Evolutionary conservation across 2,888 invertebrate species (phyloP).

Genomic region (Drosophila demipolita): DNA sequence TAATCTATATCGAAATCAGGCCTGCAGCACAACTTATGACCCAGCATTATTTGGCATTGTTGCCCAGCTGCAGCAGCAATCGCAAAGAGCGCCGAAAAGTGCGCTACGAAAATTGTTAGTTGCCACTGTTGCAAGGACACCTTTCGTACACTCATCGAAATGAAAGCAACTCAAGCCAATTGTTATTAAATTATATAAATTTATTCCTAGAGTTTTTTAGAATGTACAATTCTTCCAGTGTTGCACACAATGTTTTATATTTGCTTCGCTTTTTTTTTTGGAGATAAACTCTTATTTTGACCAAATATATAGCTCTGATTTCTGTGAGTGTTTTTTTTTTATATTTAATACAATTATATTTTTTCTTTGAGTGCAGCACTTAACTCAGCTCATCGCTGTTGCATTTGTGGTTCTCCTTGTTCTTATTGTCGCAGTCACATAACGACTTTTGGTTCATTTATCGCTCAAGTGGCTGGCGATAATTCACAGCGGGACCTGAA

Average conservation of each 20-base stretch:
- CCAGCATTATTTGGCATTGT: constrained; percentile 54
- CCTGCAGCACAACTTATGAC: constrained; percentile 64
- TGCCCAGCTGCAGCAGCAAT: constrained; percentile 23
- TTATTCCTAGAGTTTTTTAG: not conserved
- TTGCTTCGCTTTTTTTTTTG: not conserved
- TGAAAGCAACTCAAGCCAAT: not conserved
- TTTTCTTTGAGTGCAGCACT: constrained; percentile 23
- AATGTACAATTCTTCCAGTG: not conserved
- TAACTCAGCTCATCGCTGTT: constrained; percentile 21
- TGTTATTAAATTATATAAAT: not conserved
- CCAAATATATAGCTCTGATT: not conserved
- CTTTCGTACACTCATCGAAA: constrained; percentile 15
- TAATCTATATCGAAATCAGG: constrained; percentile 49
- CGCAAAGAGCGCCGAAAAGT: constrained; percentile 41
- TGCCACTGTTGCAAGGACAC: constrained; percentile 61
- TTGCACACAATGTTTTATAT: not conserved
- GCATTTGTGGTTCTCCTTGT: constrained; percentile 19
- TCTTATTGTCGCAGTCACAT: constrained; percentile 46
- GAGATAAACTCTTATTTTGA: not conserved
- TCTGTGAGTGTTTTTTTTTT: not conserved
- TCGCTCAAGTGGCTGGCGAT: constrained; percentile 73
- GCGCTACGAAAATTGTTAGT: constrained; percentile 45
- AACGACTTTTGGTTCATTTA: constrained; percentile 69
- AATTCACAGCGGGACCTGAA: constrained; percentile 89
- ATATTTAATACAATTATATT: not conserved